Base-by-base conservation (phyloP, 2,113 vertebrate species). In the Prinia subflava region DNA sequence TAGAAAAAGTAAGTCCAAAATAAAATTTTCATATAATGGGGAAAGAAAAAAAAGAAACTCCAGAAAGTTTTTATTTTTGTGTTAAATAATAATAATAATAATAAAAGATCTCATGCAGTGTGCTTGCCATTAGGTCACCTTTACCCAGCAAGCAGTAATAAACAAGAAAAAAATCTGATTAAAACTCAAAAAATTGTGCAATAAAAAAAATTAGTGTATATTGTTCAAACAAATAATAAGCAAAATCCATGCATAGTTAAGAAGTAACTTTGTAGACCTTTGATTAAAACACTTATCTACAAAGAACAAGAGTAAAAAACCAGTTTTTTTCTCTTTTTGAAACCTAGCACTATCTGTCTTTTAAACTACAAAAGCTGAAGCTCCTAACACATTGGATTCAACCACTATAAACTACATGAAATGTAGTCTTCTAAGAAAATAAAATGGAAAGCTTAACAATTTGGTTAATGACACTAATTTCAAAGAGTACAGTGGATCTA, bases 401-500 rank as follows among this genome's bases (percentile, higher is more conserved):
- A 87, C 24, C 47, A 86, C 20, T 91, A 59, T 24, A 83, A 63
- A 21, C 56, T 41, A 44, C 17, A 53, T 42, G 31, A 89, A 96
- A 92, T 83, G 69, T 39, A 83, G 27, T 64, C 73, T 73, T 83
- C 39, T 65, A n/a, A 64, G 80, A 88, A 91, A 94, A 85, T 83
- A 90, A 95, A 75, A 68, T 41, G 12, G 35, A 81, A 86, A 92
- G 46, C 42, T 92, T 89, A 92, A 59, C 52, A 94, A 74, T 76
- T 96, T 95, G 95, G 63, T 91, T 86, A 97, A 89, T 96, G 95
- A 96, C 81, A 95, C 94, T 97, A 95, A 93, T 74, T 96, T 93
- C 83, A 92, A 83, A 67, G 64, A 55, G 21, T 30, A 90, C 65
- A 70, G 87, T 8, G 92, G 92, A 94, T 84, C 55, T 82, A 67